These are phyloP conservation scores for Oxyscelio sp. DNA, from an alignment of 2,888 invertebrate genomes.

Conservation along the genomic window DNA sequence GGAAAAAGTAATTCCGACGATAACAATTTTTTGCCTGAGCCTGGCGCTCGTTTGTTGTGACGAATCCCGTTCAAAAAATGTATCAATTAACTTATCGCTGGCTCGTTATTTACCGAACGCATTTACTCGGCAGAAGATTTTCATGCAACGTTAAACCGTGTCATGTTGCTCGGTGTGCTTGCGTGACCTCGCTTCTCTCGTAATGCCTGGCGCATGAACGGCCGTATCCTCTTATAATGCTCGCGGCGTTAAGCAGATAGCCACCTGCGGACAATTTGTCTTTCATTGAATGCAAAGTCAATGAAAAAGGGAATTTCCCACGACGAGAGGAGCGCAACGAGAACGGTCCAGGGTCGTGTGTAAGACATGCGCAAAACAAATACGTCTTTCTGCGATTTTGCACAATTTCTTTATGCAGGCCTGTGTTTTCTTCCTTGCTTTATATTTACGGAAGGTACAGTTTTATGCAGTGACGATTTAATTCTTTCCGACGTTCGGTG, in stretches of 20 bases:
- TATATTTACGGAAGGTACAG: no score
- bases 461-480: no score
- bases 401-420: background rate
- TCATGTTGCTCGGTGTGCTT: slow-evolving; percentile 38
- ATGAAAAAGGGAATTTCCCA: slow-evolving; percentile 65
- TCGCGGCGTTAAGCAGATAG: slow-evolving; percentile 29
- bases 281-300: slow-evolving; percentile 52
- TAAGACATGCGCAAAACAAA: slow-evolving; percentile 28
- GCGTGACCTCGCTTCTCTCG: slow-evolving; percentile 46
- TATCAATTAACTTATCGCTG: slow-evolving; percentile 53
- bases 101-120: slow-evolving; percentile 28
- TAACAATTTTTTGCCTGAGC: slow-evolving; percentile 30
- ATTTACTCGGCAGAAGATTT: slow-evolving; percentile 32
- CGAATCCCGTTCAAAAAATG: slow-evolving; percentile 38
- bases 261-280: slow-evolving; percentile 55
- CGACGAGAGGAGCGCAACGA: slow-evolving; percentile 23
- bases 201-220: slow-evolving; percentile 46
- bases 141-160: slow-evolving; percentile 52
- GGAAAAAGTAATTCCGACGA: slow-evolving; percentile 57
- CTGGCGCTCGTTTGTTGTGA: slow-evolving; percentile 34
- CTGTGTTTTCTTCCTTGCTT: no score
- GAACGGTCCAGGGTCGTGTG: slow-evolving; percentile 55
- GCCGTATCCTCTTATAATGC: slow-evolving; percentile 35
- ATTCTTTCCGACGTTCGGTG: background rate
- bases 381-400: slow-evolving; percentile 13